These are phyloP conservation scores for Phyllostomus hastatus DNA, from an alignment of 2,113 vertebrate species.

Conservation along the genomic window DNA sequence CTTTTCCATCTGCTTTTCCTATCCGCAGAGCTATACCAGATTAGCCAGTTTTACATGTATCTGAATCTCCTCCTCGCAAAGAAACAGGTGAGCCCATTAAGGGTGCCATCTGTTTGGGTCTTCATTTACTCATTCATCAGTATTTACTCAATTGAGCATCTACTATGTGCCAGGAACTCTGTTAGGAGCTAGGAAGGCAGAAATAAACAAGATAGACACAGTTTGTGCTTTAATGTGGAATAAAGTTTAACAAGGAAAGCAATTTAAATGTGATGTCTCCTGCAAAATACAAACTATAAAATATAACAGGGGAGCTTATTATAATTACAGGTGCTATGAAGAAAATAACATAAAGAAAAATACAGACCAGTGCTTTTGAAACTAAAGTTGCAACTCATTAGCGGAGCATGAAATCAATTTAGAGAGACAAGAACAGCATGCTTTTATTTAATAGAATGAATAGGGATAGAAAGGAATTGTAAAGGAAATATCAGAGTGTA, in stretches of 20 bases:
- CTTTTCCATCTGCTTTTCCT: conserved; percentile 45
- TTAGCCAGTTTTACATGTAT: not conserved
- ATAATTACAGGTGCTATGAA: not conserved
- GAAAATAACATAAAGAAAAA: conserved; percentile 26
- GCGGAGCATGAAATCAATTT: conserved; percentile 3
- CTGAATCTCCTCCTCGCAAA: conserved; percentile 45
- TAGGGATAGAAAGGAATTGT: not conserved
- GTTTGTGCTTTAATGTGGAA: conserved; percentile 1
- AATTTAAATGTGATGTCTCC: conserved; percentile 18
- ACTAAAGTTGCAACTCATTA: conserved; percentile 4
- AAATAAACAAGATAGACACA: conserved; percentile 40
- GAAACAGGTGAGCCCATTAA: conserved; percentile 64
- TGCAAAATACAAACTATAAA: conserved; percentile 38
- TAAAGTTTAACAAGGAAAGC: not conserved
- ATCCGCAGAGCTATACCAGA: not conserved
- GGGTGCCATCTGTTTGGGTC: conserved; percentile 61
- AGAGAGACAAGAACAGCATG: not conserved
- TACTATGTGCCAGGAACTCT: conserved; percentile 61
- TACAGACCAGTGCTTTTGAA: conserved; percentile 11
- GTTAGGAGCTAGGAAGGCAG: conserved; percentile 35
- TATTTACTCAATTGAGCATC: conserved; percentile 64
- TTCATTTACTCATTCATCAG: conserved; percentile 68
- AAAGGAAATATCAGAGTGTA: not conserved
- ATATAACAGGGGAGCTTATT: not conserved
- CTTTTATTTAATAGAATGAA: not conserved